Base-by-base conservation (phyloP, 2,888 invertebrate species). In the Uropetala carovei region DNA sequence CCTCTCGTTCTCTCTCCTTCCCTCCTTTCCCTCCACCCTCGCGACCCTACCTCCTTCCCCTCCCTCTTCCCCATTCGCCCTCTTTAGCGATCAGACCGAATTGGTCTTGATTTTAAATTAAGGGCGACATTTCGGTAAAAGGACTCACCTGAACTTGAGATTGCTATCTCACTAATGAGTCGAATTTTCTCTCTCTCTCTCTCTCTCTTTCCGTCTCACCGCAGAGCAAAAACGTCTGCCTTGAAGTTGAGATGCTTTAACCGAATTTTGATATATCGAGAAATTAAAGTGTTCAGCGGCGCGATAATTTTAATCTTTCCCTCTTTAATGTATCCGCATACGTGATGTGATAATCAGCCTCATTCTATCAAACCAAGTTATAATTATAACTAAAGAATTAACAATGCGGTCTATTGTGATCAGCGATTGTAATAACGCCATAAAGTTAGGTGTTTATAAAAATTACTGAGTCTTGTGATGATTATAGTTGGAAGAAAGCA, bases 131-230 rank as follows among this genome's bases (percentile, higher is more conserved):
- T 59, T 89, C 64, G 64, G 64, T n/a, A 30, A 60, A 89, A 68
- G 64, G 64, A 43, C 14, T 89, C 89, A 89, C 89, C 89, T 89
- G 89, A 89, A 64, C 68, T 89, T 64, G 56, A 89, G 89, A 89
- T 89, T 89, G 89, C 89, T 89, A 89, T 89, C 68, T 64, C 64
- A 30, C 89, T 89, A 89, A 89, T 89, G 89, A 89, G 89, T n/a
- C 89, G 27, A 18, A 2, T 64, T 89, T 56, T 10, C 57, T 57
- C 30, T 27, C 82, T 16, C 82, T 27, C 43, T 16, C 82, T 43
- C 56, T 8, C 82, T 43, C 83, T 18, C 0, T 0, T 2, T 18
- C 30, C 86, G 16, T 60, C 27, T 64, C 64, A 43, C 43, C 43
- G 18, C 64, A 16, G n/a, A n/a, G 68, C 68, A n/a, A 27, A 27